A percentile compares a stretch with the other conserved stretches of the same genome.
Evolutionary conservation across 2,113 vertebrate genomes (phyloP).

Genomic region (Marmota flaviventris): DNA sequence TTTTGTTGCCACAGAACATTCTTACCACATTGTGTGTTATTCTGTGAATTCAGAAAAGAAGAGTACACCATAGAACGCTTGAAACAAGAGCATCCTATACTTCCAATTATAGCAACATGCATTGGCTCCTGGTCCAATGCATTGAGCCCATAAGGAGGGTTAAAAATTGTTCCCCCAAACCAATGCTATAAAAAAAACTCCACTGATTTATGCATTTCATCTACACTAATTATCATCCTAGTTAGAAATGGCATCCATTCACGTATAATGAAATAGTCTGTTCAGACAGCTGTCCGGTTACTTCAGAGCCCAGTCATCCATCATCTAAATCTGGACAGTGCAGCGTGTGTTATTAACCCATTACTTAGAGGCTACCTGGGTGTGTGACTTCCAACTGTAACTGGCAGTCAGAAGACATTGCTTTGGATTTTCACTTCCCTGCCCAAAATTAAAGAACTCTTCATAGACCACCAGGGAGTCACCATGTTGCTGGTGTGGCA

Average conservation of each 20-base stretch:
- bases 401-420: not conserved
- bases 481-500: not conserved
- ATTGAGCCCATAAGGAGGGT: constrained; percentile 50
- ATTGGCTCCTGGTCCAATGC: constrained; percentile 40
- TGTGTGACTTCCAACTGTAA: constrained; percentile 3
- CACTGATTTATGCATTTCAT: constrained; percentile 70
- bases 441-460: not conserved
- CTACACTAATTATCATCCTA: constrained; percentile 73
- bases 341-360: constrained; percentile 20
- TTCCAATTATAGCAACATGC: constrained; percentile 11
- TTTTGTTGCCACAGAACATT: not conserved
- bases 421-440: not conserved
- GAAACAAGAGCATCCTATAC: constrained; percentile 33
- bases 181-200: constrained; percentile 59
- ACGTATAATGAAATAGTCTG: constrained; percentile 72
- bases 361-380: constrained; percentile 38
- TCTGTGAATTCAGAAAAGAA: constrained; percentile 3
- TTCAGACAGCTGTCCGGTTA: constrained; percentile 73
- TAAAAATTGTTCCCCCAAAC: constrained; percentile 62
- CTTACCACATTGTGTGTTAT: not conserved
- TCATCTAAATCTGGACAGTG: constrained; percentile 27
- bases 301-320: constrained; percentile 52
- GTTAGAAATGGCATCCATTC: constrained; percentile 73
- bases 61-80: not conserved
- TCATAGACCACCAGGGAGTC: not conserved